These are phyloP conservation scores for Amphiura filiformis DNA, from an alignment of 35 echinoderm and acorn worm genomes.

Conservation along the genomic window DNA sequence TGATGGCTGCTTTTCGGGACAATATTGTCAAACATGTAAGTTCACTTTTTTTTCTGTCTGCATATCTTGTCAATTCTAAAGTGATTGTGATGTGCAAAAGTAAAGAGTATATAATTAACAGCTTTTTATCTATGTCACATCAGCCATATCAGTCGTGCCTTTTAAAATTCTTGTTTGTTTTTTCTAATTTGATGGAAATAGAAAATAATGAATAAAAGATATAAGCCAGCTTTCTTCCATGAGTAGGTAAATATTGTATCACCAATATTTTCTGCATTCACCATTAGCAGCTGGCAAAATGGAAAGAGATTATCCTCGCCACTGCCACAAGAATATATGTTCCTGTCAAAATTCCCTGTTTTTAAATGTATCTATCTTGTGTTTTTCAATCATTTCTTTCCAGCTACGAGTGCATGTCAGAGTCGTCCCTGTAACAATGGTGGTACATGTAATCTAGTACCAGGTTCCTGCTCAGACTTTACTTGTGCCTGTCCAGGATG, in stretches of 20 bases:
- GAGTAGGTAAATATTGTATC: too few species aligned
- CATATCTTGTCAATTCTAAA: not conserved
- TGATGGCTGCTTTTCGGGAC: conserved; percentile 56
- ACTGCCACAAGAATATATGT: too few species aligned
- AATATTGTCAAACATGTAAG: conserved; percentile 50
- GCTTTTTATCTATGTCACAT: not conserved
- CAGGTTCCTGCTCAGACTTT: conserved; percentile 43
- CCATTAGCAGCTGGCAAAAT: too few species aligned
- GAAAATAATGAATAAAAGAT: too few species aligned
- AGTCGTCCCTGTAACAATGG: conserved; percentile 3
- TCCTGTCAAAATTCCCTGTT: too few species aligned
- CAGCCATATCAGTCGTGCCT: not conserved
- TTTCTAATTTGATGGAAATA: too few species aligned
- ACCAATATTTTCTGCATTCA: too few species aligned
- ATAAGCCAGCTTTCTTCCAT: too few species aligned
- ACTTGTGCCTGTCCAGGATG: conserved; percentile 54
- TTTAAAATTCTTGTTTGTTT: not conserved
- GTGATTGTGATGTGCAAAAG: not conserved
- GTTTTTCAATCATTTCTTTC: not conserved
- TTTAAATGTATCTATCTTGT: too few species aligned
- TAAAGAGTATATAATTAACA: not conserved
- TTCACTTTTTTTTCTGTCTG: not conserved
- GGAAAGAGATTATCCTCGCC: too few species aligned
- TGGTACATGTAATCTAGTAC: conserved; percentile 14
- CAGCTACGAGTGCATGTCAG: conserved; percentile 9